Percentiles rank a stretch among this genome's conserved stretches.
Evolutionary conservation across 2,797 vertebrate genomes (phyloP).

Genomic region (Mallotus villosus): DNA sequence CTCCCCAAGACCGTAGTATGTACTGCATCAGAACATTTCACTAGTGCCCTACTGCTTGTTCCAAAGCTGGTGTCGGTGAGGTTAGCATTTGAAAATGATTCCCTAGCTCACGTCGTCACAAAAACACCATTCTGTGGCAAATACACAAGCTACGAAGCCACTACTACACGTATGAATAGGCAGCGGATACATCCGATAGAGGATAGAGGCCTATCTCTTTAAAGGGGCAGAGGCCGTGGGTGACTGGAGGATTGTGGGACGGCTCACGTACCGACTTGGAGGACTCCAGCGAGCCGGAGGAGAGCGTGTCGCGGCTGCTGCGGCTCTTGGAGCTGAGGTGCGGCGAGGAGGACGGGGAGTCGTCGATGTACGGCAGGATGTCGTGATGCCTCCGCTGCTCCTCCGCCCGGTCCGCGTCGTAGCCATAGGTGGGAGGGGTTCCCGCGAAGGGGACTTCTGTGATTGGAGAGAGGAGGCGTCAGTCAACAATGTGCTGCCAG

Average conservation of each 20-base stretch:
- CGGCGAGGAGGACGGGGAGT: constrained; percentile 85
- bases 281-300: constrained; percentile 83
- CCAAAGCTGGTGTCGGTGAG: no score
- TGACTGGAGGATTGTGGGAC: no score
- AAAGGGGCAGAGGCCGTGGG: no score
- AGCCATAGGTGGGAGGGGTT: constrained; percentile 78
- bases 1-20: no score
- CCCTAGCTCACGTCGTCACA: no score
- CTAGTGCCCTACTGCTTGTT: no score
- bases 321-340: constrained; percentile 84
- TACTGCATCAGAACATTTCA: no score
- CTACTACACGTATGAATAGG: no score
- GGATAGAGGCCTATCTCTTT: background rate
- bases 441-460: constrained; percentile 83
- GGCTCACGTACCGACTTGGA: constrained; percentile 76
- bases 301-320: constrained; percentile 79
- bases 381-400: constrained; percentile 81
- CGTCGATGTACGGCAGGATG: constrained; percentile 78
- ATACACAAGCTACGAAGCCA: no score
- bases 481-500: background rate
- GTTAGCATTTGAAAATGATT: no score
- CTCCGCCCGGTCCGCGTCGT: constrained; percentile 79
- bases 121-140: no score
- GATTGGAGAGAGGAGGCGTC: constrained; percentile 38
- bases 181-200: background rate